Evolutionary conservation across 2,888 invertebrate species (phyloP).

Genomic region (Hirtodrosophila alboralis): DNA sequence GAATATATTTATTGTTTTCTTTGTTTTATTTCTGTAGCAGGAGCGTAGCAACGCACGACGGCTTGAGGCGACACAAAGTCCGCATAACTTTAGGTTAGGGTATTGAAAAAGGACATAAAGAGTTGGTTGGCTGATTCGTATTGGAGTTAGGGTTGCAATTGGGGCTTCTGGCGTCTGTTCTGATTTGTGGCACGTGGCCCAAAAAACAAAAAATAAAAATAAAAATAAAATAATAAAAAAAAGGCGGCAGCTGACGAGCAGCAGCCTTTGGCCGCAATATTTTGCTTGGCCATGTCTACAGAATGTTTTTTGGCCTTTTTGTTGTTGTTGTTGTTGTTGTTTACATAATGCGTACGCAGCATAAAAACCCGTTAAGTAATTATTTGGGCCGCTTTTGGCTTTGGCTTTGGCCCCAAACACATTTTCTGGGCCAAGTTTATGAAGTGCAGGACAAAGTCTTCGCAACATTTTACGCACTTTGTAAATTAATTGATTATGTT

Average conservation of each 20-base stretch:
- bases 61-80: too few relatives aligned
- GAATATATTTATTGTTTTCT: too few relatives aligned
- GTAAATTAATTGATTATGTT: constrained; percentile 62
- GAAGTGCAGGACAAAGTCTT: constrained; percentile 54
- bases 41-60: too few relatives aligned
- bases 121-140: constrained; percentile 15
- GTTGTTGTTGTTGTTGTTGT: too few relatives aligned
- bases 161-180: constrained; percentile 15
- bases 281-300: constrained; percentile 42
- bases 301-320: constrained; percentile 22
- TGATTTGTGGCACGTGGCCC: constrained; percentile 51
- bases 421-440: constrained; percentile 36
- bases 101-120: constrained; percentile 17
- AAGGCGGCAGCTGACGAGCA: constrained; percentile 24
- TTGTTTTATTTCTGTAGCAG: too few relatives aligned
- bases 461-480: constrained; percentile 54
- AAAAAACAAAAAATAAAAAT: too few relatives aligned
- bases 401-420: constrained; percentile 5
- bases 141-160: not conserved
- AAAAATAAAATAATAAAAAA: too few relatives aligned
- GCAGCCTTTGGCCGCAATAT: constrained; percentile 41
- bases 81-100: not conserved
- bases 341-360: constrained; percentile 63
- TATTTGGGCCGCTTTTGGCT: constrained; percentile 45
- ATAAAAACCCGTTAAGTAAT: constrained; percentile 69